Evolutionary conservation across 2,888 invertebrate species (phyloP).

Genomic region (Acrobasis suavella): DNA sequence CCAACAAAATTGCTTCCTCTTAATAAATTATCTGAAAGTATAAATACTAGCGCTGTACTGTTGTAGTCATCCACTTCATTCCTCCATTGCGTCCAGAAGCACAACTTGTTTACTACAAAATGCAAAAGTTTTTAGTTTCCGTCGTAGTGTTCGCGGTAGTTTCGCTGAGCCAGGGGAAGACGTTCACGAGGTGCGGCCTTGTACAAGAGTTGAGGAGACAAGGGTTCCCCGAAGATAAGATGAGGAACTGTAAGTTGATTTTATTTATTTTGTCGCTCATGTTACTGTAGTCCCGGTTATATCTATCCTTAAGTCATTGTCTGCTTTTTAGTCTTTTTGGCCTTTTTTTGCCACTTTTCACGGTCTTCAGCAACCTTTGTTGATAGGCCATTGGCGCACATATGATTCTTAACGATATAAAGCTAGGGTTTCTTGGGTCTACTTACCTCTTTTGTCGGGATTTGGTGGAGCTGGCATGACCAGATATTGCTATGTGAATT

Average conservation of each 20-base stretch:
- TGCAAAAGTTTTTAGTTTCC: slow-evolving; percentile 6
- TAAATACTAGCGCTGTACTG: background rate
- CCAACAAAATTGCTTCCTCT: background rate
- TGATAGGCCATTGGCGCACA: no score
- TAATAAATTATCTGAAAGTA: slow-evolving; percentile 6
- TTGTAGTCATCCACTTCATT: background rate
- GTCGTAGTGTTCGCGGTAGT: background rate
- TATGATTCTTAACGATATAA: no score
- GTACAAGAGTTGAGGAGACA: slow-evolving; percentile 47
- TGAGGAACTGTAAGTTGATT: slow-evolving; percentile 53
- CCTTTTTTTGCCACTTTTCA: no score
- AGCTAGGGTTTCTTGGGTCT: no score
- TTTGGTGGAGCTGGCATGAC: no score
- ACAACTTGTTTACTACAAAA: background rate
- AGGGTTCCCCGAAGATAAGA: slow-evolving; percentile 47
- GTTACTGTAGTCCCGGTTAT: no score
- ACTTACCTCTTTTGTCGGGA: no score
- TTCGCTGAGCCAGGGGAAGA: slow-evolving; percentile 34
- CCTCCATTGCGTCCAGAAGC: background rate
- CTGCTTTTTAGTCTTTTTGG: no score
- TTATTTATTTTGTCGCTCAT: background rate
- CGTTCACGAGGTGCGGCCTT: slow-evolving; percentile 48
- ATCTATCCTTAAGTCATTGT: no score
- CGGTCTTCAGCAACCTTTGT: no score
- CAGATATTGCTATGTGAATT: no score